Base-by-base conservation (phyloP, 2,888 invertebrate genomes). In the Sphinx pinastri region DNA sequence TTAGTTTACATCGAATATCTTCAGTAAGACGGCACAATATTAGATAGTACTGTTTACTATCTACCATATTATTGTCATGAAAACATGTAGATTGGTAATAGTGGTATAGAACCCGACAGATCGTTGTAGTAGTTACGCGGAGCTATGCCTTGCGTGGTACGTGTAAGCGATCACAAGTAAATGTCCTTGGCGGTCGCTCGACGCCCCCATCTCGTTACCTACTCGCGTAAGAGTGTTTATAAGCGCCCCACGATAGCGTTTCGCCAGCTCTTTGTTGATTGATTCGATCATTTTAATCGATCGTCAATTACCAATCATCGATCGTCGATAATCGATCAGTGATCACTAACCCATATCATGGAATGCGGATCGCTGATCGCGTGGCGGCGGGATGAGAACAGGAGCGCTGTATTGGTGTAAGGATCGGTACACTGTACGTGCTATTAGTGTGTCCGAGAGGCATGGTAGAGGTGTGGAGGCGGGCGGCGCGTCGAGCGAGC, bases 141-240 rank as follows among this genome's bases (percentile, higher is more conserved):
- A 91, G 92, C 91, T 90, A 89, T 92, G 92, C 92, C 87, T 92
- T 92, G 93, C 93, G 93, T 94, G 94, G 89, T 88, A 87, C 83
- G 93, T 93, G 94, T 93, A 94, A 94, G 94, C 94, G 85, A 84
- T 93, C 90, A 93, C 89, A 90, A 87, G 90, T 93, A 93, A 91
- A 92, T 88, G 91, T 86, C 90, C 88, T 78, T 79, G 76, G 88
- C 92, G 89, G 78, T 87, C 81, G 89, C 92, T 92, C 93, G 90
- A 92, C 87, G 81, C 81, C 84, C 86, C 76, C 71, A 47, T 72
- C 58, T 69, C 71, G 70, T 68, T 68, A 73, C 69, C 70, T 72
- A 72, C 71, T 72, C 68, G 19, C 68, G 59, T 47, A 47, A 60
- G 13, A 54, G 10, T 63, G 54, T 58, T 14, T 55, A 73, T 31